Evolutionary conservation across 92 coral and sea anemone genomes (phyloP).

Genomic region (Paramuricea clavata): DNA sequence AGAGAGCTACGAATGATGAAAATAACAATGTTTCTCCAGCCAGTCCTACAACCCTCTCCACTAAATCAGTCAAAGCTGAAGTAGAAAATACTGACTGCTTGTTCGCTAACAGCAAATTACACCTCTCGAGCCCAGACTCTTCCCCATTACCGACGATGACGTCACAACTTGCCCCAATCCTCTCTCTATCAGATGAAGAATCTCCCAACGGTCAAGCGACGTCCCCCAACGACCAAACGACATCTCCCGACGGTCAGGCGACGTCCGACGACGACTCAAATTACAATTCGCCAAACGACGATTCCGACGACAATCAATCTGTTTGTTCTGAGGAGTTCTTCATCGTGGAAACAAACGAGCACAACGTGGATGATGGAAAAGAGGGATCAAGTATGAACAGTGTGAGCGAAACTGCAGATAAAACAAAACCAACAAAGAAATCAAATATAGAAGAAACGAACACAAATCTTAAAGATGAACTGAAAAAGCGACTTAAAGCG

Average conservation of each 20-base stretch:
- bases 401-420: background rate
- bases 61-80: conserved; percentile 1
- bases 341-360: conserved; percentile 34
- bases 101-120: background rate
- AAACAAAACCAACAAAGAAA: background rate
- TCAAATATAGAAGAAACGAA: background rate
- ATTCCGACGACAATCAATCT: conserved; percentile 48
- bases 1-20: background rate
- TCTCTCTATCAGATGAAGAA: background rate
- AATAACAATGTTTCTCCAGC: background rate
- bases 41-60: background rate
- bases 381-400: background rate
- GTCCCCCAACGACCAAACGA: background rate
- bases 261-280: conserved; percentile 20
- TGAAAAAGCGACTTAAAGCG: conserved; percentile 32
- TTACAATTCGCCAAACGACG: background rate
- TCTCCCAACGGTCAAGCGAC: background rate
- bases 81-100: background rate
- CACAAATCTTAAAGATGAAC: conserved; percentile 11
- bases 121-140: background rate
- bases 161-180: conserved; percentile 9
- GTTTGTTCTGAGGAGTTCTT: conserved; percentile 48
- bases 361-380: background rate
- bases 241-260: background rate
- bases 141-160: conserved; percentile 36